These are phyloP conservation scores for Pammene aurita DNA, from an alignment of 2,888 invertebrate genomes.

Conservation along the genomic window DNA sequence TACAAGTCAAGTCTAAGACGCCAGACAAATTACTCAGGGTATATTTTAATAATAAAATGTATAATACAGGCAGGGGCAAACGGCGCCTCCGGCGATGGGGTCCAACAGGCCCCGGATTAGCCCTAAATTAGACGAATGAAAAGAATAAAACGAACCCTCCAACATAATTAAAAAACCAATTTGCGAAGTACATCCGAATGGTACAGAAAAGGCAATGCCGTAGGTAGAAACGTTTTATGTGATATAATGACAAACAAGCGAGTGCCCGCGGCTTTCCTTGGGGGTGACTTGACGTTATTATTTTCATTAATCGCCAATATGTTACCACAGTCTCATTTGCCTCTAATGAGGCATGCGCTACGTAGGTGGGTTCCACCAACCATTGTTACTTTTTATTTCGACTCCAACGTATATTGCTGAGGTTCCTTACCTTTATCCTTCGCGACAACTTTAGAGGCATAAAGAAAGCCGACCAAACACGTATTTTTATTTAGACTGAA, in stretches of 20 bases:
- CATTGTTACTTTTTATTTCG: conserved; percentile 13
- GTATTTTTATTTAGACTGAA: conserved; percentile 34
- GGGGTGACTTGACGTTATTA: conserved; percentile 37
- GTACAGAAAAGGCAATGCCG: conserved; percentile 50
- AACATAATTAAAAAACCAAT: conserved; percentile 73
- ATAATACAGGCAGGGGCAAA: conserved; percentile 57
- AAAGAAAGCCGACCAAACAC: conserved; percentile 22
- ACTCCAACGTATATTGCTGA: background rate
- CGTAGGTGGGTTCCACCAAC: conserved; percentile 23
- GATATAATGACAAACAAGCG: conserved; percentile 46
- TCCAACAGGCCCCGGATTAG: conserved; percentile 55
- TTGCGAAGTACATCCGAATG: conserved; percentile 53
- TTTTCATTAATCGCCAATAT: conserved; percentile 38
- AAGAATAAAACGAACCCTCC: conserved; percentile 59
- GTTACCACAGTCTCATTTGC: conserved; percentile 27
- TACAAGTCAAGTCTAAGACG: conserved; percentile 49
- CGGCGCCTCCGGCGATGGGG: conserved; percentile 53
- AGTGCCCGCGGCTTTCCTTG: conserved; percentile 35
- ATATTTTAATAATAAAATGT: conserved; percentile 54
- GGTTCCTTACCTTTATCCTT: conserved; percentile 12
- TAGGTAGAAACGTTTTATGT: conserved; percentile 45
- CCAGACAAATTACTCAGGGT: conserved; percentile 51
- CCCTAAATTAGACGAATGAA: conserved; percentile 64
- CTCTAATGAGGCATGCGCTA: conserved; percentile 30
- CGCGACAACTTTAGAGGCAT: background rate